Percentiles rank a stretch among this genome's conserved stretches.
These are phyloP conservation scores for Chauna torquata DNA, from an alignment of 2,113 vertebrate species.

Conservation along the genomic window DNA sequence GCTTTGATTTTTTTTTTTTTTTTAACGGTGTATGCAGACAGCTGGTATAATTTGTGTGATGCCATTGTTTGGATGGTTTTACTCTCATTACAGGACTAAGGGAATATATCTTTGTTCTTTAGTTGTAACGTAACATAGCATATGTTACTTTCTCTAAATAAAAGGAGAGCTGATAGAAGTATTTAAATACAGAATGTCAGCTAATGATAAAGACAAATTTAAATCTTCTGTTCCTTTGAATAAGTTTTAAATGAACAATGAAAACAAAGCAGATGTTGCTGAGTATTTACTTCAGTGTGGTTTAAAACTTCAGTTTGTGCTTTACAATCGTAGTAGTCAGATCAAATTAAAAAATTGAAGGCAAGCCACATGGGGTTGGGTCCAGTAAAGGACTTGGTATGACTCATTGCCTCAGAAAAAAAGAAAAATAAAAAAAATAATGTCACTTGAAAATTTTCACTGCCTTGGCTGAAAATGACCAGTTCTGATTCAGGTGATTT, in stretches of 20 bases:
- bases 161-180: neutral
- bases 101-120: neutral
- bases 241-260: slow-evolving; percentile 35
- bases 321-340: slow-evolving; percentile 59
- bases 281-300: slow-evolving; percentile 48
- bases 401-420: neutral
- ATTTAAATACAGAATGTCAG: slow-evolving; percentile 13
- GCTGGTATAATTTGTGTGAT: neutral
- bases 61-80: neutral
- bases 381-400: neutral
- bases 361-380: slow-evolving; percentile 9
- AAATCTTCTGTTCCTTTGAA: neutral
- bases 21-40: neutral
- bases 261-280: slow-evolving; percentile 58
- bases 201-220: slow-evolving; percentile 6
- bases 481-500: neutral
- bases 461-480: slow-evolving; percentile 12
- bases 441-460: neutral
- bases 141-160: neutral
- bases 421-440: neutral
- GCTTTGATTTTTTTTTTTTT: neutral
- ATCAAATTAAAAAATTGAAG: slow-evolving; percentile 55
- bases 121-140: neutral
- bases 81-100: neutral
- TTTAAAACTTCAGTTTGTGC: slow-evolving; percentile 41